Base-by-base conservation (phyloP, 2,888 invertebrate genomes). In the Ennomos fuscantarius region DNA sequence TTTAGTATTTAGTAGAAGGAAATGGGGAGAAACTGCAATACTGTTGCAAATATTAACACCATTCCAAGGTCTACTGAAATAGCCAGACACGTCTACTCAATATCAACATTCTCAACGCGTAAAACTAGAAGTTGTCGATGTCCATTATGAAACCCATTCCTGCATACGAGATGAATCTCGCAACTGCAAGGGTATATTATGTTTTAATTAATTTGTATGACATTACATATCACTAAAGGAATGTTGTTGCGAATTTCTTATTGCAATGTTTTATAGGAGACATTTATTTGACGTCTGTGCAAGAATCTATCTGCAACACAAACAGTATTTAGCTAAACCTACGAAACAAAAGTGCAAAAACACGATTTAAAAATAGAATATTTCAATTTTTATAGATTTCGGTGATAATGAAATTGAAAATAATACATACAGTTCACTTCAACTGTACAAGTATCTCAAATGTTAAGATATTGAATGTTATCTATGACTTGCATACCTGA, bases 121-220 rank as follows among this genome's bases (percentile, higher is more conserved):
- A 32, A 52, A 6, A 13, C 33, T n/a, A 35, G 57, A 47, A 52
- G 51, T 39, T n/a, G 47, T 33, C 41, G 1, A 11, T 1, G 12
- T 11, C 40, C 15, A 51, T 56, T 52, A 39, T 32, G 46, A 57
- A 57, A 57, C 39, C 5, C 42, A 52, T 57, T 57, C 52, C 57
- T 31, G 57, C 51, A 57, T 52, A 43, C 41, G 31, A 24, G 51
- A 57, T 57, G 47, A 39, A 9, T 57, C 47, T 57, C 52, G 52
- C 51, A 57, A 57, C 55, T 33, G 36, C 44, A 40, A 24, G 24
- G n/a, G 2, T 39, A 24, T 37, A 42, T 45, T 56, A 51, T 43
- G 51, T 55, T 41, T 53, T 45, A 48, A 60, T 60, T 60, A 60
- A 60, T 60, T 24, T 60, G 36, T 51, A 49, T 45, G 60, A 51